phyloP scores from a whole-genome alignment of 2,888 invertebrate species.

The Shargacucullia verbasci region DNA sequence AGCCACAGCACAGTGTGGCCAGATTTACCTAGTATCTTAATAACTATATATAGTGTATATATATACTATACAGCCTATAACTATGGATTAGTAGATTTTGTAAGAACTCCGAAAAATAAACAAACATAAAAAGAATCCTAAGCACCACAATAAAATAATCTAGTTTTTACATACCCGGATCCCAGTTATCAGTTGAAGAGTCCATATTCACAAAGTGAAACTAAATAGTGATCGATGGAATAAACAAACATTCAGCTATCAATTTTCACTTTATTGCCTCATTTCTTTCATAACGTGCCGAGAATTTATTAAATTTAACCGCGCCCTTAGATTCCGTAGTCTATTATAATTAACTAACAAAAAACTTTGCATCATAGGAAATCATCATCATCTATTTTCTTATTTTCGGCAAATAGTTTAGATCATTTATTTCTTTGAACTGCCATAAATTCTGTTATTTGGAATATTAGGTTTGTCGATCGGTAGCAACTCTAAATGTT shows the following conservation, averaged over 20 bases:
- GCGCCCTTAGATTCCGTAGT: constrained; percentile 34
- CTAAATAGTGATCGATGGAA: constrained; percentile 33
- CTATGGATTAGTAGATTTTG: too few relatives aligned
- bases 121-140: too few relatives aligned
- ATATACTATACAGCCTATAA: too few relatives aligned
- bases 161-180: constrained; percentile 73
- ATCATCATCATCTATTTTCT: too few relatives aligned
- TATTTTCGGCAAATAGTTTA: not conserved
- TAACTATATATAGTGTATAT: too few relatives aligned
- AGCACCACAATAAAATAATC: not conserved
- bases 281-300: constrained; percentile 9
- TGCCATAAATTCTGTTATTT: not conserved
- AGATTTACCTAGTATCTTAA: too few relatives aligned
- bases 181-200: constrained; percentile 79
- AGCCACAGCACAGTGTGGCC: too few relatives aligned
- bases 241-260: constrained; percentile 34
- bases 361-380: too few relatives aligned
- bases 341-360: not conserved
- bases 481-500: not conserved
- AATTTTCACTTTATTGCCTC: constrained; percentile 15
- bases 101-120: too few relatives aligned
- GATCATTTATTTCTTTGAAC: not conserved
- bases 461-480: constrained; percentile 3
- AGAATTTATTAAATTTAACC: constrained; percentile 23
- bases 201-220: constrained; percentile 71